Percentiles rank a stretch among this genome's conserved stretches.
These are phyloP conservation scores for sheep (Ovis aries) DNA, from an alignment of 2,113 vertebrate genomes.

Conservation along the genomic window DNA sequence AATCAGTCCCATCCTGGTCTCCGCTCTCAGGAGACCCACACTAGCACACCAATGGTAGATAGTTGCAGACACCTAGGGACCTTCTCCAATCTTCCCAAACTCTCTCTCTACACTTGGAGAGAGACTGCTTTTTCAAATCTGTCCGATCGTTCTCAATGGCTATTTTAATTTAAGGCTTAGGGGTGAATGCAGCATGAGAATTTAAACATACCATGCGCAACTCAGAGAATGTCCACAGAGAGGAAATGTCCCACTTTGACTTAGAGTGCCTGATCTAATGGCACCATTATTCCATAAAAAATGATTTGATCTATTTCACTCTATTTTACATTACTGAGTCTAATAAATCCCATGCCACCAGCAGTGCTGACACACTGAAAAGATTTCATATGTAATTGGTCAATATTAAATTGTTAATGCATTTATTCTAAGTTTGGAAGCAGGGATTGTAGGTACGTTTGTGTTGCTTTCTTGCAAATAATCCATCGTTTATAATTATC, in stretches of 20 bases:
- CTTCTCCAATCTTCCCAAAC: neutral
- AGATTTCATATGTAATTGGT: slow-evolving; percentile 72
- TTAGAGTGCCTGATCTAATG: slow-evolving; percentile 60
- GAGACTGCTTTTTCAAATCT: neutral
- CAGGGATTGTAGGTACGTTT: slow-evolving; percentile 53
- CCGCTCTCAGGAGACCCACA: neutral
- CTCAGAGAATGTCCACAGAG: slow-evolving; percentile 16
- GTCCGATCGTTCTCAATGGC: neutral
- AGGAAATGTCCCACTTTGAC: slow-evolving; percentile 55
- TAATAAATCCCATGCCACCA: slow-evolving; percentile 67
- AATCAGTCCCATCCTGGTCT: too few species aligned
- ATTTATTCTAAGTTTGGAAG: slow-evolving; percentile 72
- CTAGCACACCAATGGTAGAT: too few species aligned
- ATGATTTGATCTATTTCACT: slow-evolving; percentile 71
- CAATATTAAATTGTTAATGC: slow-evolving; percentile 67
- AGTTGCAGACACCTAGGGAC: too few species aligned
- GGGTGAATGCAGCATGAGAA: neutral
- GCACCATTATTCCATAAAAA: slow-evolving; percentile 70
- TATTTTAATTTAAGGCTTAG: neutral
- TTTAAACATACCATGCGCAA: neutral
- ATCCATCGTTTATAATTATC: slow-evolving; percentile 70
- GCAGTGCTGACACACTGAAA: slow-evolving; percentile 61
- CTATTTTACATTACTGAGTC: slow-evolving; percentile 63
- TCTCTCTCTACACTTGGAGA: too few species aligned
- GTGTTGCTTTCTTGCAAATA: slow-evolving; percentile 61